Base-by-base conservation (phyloP, 2,113 vertebrate genomes). In the Trinectes maculatus region DNA sequence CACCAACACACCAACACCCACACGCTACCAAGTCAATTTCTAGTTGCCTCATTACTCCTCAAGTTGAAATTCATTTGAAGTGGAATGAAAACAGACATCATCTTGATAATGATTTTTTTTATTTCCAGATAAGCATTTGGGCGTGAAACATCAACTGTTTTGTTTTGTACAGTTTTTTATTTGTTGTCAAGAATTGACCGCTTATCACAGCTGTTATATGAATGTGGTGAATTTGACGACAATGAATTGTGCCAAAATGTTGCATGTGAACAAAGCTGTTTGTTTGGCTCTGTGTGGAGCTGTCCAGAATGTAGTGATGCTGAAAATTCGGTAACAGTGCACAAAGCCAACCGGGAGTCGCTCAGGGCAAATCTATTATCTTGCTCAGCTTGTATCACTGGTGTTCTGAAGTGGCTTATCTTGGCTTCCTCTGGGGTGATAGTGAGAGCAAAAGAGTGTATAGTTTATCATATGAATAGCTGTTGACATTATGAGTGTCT, bases 291-390 rank as follows among this genome's bases (percentile, higher is more conserved):
- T 19, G 65, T 47, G 57, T 37, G 63, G 74, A 67, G 72, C 84
- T 85, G 79, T 88, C 84, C 74, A 66, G 18, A 46, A 29, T 22
- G 68, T 48, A 53, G 79, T 47, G 77, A 71, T 72, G 77, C 84
- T 87, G 80, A 82, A 82, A 79, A 71, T 66, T 75, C 66, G 42
- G 47, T 54, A 63, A 43, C 37, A 4, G 46, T 16, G 0, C 7
- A 5, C 55, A 77, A 68, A 66, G 73, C 71, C 73, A 25, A 52
- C 6, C 22, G 1, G 48, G 40, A 22, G 60, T 73, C 80, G 56
- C 77, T 1, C 8, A 71, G 74, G 87, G 76, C 70, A 52, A 44
- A 71, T 82, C 54, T 76, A 78, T 65, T 79, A 66, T 82, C 65
- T 58, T 8, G 28, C 62, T 66, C 61, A 26, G 70, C 37, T 49